These are phyloP conservation scores for Microchirus variegatus DNA, from an alignment of 2,797 vertebrate species.

Conservation along the genomic window DNA sequence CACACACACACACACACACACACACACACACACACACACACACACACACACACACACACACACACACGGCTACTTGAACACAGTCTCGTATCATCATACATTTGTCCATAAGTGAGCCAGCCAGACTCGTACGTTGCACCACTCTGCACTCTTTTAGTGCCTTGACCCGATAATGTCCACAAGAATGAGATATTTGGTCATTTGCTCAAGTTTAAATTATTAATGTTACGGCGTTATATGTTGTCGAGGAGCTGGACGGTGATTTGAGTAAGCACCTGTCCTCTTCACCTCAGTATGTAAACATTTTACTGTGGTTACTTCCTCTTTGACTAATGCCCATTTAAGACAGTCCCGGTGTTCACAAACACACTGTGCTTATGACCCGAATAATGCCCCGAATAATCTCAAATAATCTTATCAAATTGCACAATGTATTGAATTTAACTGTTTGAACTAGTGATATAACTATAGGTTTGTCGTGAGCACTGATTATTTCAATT, in stretches of 20 bases:
- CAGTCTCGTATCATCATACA: slow-evolving; percentile 16
- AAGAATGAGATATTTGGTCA: slow-evolving; percentile 7
- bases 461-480: background rate
- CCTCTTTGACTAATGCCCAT: slow-evolving; percentile 1
- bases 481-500: background rate
- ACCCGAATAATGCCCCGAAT: background rate
- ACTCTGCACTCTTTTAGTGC: slow-evolving; percentile 34
- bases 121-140: slow-evolving; percentile 15
- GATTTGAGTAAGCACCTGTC: slow-evolving; percentile 13
- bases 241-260: slow-evolving; percentile 14
- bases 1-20: slow-evolving; percentile 9
- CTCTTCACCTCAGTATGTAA: background rate
- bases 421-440: too few species aligned
- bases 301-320: background rate
- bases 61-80: slow-evolving; percentile 21
- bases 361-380: background rate
- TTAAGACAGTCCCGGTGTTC: background rate
- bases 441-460: too few species aligned
- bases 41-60: slow-evolving; percentile 6
- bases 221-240: slow-evolving; percentile 23
- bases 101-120: slow-evolving; percentile 35
- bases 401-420: too few species aligned
- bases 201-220: slow-evolving; percentile 39
- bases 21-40: slow-evolving; percentile 9
- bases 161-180: slow-evolving; percentile 26